Evolutionary conservation across 53 echinoderm and acorn worm genomes (phyloP).

Genomic region (Glandiceps talaboti): DNA sequence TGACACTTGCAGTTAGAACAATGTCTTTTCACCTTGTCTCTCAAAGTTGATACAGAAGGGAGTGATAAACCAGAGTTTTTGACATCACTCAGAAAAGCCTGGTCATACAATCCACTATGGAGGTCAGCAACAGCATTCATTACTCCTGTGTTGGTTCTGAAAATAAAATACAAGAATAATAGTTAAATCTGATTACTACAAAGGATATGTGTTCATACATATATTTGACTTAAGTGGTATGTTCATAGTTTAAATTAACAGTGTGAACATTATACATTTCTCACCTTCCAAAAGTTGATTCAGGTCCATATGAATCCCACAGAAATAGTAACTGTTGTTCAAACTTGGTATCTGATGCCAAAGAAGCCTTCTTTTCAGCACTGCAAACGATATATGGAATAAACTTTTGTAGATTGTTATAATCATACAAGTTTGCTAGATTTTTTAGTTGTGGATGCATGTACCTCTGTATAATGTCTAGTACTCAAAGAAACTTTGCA

Average conservation of each 20-base stretch:
- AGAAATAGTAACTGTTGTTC: not conserved
- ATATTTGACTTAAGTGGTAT: too few relatives aligned
- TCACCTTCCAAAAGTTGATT: not conserved
- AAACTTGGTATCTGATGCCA: not conserved
- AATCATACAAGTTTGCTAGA: too few relatives aligned
- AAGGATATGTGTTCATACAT: too few relatives aligned
- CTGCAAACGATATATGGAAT: too few relatives aligned
- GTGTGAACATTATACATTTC: not conserved
- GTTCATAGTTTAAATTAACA: too few relatives aligned
- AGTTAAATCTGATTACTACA: too few relatives aligned
- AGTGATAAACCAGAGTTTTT: not conserved
- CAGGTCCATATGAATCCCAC: not conserved
- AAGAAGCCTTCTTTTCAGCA: not conserved
- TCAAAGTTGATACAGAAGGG: not conserved
- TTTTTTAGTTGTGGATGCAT: too few relatives aligned
- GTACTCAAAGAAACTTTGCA: too few relatives aligned
- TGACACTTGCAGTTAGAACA: not conserved
- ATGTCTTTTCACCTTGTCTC: not conserved
- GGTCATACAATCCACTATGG: not conserved
- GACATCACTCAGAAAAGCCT: not conserved
- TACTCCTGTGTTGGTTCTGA: not conserved
- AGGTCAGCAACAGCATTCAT: not conserved
- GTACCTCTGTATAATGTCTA: too few relatives aligned
- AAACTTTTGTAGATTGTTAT: too few relatives aligned
- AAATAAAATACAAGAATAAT: too few relatives aligned